Evolutionary conservation across 2,888 invertebrate genomes (phyloP), one percentile per base, ranked within the genome.

Genomic region (Thera britannica): DNA sequence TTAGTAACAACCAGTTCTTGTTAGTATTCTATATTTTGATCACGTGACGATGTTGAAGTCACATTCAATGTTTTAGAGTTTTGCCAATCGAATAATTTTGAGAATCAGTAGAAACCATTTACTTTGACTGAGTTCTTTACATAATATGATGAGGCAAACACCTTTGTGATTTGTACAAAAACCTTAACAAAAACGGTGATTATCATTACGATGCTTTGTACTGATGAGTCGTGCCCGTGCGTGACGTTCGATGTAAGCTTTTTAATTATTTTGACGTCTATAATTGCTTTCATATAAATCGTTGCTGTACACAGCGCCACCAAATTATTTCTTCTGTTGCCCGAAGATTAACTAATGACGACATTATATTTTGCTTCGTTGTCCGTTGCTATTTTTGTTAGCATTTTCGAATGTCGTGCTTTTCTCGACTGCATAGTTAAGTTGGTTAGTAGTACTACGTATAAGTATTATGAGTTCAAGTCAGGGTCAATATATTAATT

Each of bases 191-290:
- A 71, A 69, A 66, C 54, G 35, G 46, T 65, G 59, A 68, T 71
- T 61, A 72, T 67, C 67, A 70, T 72, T 72, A 67, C 54, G 44
- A 9, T 34, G 49, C 54, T 35, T 65, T 59, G 64, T 58, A 58
- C 23, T 58, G 62, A 68, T 67, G 68, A 65, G 67, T 73, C 68
- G 62, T 72, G 69, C 58, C 58, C 23, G 61, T 56, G 63, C 60
- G 61, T 72, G 69, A 60, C 56, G 61, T 56, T 65, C 60, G 61
- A 48, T 65, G 58, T 54, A 68, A 65, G 65, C 58, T 65, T 72
- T 73, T 75, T 67, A 67, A 72, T 72, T 73, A 69, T 70, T 72
- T 72, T 67, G 71, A 75, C 67, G 64, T 65, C 62, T 61, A 64
- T 68, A 60, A 68, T 65, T 67, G 70, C 58, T 57, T 58, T 72